Conservation (phyloP, 2,113 vertebrate species). For the Microtus richardsoni region DNA sequence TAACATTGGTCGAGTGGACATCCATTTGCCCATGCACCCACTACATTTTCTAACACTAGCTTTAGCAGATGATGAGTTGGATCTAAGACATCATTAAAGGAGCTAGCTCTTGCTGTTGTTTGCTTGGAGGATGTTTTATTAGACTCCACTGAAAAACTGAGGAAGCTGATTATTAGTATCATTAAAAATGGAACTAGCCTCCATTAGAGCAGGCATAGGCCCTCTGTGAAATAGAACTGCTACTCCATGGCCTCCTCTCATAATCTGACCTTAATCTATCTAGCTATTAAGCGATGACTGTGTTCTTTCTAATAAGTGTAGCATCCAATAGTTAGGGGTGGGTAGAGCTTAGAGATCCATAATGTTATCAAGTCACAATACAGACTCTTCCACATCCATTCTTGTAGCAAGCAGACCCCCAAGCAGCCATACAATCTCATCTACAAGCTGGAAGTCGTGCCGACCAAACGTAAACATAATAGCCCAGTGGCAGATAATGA, state of each 20-base stretch:
- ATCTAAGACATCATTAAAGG: constrained; percentile 9
- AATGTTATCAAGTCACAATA: constrained; percentile 30
- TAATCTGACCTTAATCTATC: neutral
- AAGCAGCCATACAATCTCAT: neutral
- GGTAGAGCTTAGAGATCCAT: neutral
- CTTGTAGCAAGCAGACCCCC: neutral
- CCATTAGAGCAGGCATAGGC: neutral
- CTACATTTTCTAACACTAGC: constrained; percentile 14
- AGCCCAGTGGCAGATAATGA: neutral
- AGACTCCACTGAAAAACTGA: constrained; percentile 30
- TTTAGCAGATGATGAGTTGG: neutral
- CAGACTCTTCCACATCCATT: neutral
- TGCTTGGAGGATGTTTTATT: constrained; percentile 4
- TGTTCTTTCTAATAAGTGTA: constrained; percentile 32
- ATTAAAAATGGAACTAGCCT: constrained; percentile 45
- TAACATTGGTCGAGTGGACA: neutral
- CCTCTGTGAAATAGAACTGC: neutral
- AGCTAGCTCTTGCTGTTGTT: neutral
- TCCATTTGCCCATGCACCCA: neutral
- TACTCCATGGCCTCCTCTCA: neutral
- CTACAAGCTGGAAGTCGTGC: neutral
- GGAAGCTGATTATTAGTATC: neutral
- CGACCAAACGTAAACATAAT: neutral
- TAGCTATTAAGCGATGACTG: neutral
- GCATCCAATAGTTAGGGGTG: neutral